Evolutionary conservation across 2,113 vertebrate genomes (phyloP), one percentile per base, ranked within the genome.

Genomic region (Paralichthys olivaceus): DNA sequence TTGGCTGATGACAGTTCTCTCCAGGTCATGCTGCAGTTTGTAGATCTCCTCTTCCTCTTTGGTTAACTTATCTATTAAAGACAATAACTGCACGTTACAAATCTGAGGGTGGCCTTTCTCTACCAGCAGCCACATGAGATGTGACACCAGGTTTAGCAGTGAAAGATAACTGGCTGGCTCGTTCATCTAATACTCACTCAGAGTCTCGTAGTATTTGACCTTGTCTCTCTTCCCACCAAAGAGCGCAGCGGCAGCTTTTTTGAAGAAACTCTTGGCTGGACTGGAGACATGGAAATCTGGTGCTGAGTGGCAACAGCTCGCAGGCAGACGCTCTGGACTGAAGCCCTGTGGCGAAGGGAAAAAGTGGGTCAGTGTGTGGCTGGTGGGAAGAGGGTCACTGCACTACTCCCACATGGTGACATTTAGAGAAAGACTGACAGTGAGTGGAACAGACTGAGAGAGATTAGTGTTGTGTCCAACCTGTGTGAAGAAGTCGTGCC

Each of bases 11-110:
- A 95, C 95, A 0, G 95, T 93, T 86, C 94, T 96, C 89, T 96
- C 97, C 86, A 99, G 94, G 85, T 98, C 96, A 43, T 98, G 95
- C 57, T 97, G 96, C 72, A 99, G 95, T 92, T 97, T 98, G 90
- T 97, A 97, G 80, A 99, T 99, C 81, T 98, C 97, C 89, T 98
- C 98, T 60, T 99, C 97, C 91, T 99, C 98, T 94, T 97, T 99
- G 84, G 94, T 92, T 15, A 96, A 84, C 83, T 93, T 96, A 90
- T 97, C 97, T 99, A 79, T 47, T 20, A 28, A 37, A 81, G n/a
- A 47, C 28, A 87, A 80, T 12, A 28, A 62, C 9, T 54, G 7
- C 23, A 72, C 22, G 62, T 49, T 2, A 69, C n/a, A 62, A 65
- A 45, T 90, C 11, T 84, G 62, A 53, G 3, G 23, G 20, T 47